These are phyloP conservation scores for Sturnira hondurensis DNA, from an alignment of 2,113 vertebrate genomes.

Conservation along the genomic window DNA sequence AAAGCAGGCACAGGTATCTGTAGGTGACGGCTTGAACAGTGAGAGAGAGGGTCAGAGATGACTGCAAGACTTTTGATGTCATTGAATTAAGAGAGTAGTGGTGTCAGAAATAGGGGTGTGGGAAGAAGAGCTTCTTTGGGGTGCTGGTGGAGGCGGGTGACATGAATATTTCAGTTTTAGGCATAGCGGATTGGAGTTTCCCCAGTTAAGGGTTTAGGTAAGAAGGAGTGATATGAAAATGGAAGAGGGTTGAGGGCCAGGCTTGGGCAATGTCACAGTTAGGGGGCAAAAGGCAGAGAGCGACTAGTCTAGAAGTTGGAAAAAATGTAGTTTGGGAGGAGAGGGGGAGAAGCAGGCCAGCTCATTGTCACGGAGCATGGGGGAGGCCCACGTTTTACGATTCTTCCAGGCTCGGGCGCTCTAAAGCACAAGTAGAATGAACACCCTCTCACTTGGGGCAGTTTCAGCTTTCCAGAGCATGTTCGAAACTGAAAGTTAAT, in stretches of 20 bases:
- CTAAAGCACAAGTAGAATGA: neutral
- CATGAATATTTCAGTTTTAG: neutral
- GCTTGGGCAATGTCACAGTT: neutral
- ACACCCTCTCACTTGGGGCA: neutral
- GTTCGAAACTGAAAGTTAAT: neutral
- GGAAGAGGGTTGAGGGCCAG: neutral
- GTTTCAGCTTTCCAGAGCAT: neutral
- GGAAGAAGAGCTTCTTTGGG: neutral
- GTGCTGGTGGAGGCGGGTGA: neutral
- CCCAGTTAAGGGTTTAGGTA: neutral
- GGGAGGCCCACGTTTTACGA: neutral
- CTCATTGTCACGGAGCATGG: neutral
- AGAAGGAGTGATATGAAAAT: neutral
- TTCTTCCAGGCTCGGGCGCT: neutral
- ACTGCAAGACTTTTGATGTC: neutral
- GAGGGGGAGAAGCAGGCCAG: neutral
- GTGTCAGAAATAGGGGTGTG: neutral
- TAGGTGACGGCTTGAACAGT: neutral
- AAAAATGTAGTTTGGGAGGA: neutral
- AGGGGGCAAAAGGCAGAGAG: neutral
- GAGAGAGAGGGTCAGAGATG: neutral
- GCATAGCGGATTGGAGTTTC: neutral
- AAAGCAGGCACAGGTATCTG: neutral
- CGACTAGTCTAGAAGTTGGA: neutral
- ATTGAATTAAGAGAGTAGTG: neutral